Evolutionary conservation across 1,140 invertebrate genomes (phyloP), one percentile per base, ranked within the genome.

Genomic region (Zaprionus nigranus): DNA sequence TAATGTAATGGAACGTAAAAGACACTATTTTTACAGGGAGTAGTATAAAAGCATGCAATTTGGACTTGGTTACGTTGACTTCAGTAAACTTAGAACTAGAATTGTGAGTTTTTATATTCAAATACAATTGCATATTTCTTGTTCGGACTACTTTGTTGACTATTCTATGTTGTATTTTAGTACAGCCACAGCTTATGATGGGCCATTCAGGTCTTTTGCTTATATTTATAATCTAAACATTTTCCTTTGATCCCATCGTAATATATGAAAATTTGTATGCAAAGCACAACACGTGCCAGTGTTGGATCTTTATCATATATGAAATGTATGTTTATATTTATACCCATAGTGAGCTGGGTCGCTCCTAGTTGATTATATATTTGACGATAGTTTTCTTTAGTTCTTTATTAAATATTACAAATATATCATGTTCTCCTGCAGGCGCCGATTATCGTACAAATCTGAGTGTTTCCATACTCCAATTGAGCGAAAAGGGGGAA

Each of bases 401-500:
- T 38, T 12, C 13, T 7, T 15, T 4, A 22, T 20, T 20, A 1
- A 26, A 26, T 20, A 22, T 53, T 49, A 20, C n/a, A 40, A n/a
- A 60, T 60, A 12, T 30, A 17, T 17, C n/a, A 2, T 17, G 1
- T 43, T 46, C 2, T 20, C 17, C 7, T 17, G 0, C 15, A 92
- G 90, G 91, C 2, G 82, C 91, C 4, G 91, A 92, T 22, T 97
- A 97, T 88, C 93, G 96, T 3, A 96, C 95, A 1, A 93, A 94
- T 5, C 95, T 97, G 5, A 97, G 95, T 78, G 95, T 94, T 26
- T 95, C 96, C 5, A 95, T 99, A 26, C 91, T 98, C 7, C 95
- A 95, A 81, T 92, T 98, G 4, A 97, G 97, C 88, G 98, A 98
- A 93, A 95, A 94, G 68, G 97, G 97, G 3, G 94, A 94, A 67